Percentiles rank a stretch among this genome's conserved stretches.
phyloP scores from a whole-genome alignment of 2,797 vertebrate genomes.

The Cirrhinus mrigala region DNA sequence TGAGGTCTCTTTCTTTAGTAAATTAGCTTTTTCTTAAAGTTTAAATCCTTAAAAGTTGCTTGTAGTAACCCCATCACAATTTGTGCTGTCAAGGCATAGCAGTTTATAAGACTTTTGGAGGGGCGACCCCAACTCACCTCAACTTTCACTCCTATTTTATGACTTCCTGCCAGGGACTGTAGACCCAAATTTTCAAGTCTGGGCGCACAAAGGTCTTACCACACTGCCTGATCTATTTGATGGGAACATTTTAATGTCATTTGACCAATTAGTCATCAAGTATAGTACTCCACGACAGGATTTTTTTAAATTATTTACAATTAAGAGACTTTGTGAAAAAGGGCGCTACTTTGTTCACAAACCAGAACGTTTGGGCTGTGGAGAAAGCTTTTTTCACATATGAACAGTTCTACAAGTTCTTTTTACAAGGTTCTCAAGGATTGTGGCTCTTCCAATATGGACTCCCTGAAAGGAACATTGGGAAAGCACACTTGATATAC shows the following conservation, averaged over 20 bases:
- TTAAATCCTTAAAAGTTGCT: background rate
- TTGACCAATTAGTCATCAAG: background rate
- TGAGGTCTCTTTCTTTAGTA: background rate
- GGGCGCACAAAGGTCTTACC: background rate
- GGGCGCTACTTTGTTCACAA: background rate
- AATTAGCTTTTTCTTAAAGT: background rate
- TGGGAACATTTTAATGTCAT: background rate
- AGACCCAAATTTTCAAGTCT: background rate
- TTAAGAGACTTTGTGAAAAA: background rate
- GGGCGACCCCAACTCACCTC: background rate
- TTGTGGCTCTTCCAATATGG: background rate
- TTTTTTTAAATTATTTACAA: background rate
- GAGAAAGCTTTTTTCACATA: background rate
- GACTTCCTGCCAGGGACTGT: background rate
- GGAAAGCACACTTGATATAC: background rate
- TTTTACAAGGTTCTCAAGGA: conserved; percentile 12
- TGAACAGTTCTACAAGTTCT: conserved; percentile 13
- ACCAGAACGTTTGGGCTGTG: background rate
- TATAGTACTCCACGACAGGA: background rate
- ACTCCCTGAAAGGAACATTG: background rate
- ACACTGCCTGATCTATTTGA: background rate
- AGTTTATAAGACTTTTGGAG: background rate
- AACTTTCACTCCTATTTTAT: background rate
- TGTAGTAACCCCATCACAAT: background rate
- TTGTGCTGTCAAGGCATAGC: background rate